Evolutionary conservation across 2,797 vertebrate species (phyloP), one percentile per base, ranked within the genome.

Genomic region (Tolypeutes matacus): DNA sequence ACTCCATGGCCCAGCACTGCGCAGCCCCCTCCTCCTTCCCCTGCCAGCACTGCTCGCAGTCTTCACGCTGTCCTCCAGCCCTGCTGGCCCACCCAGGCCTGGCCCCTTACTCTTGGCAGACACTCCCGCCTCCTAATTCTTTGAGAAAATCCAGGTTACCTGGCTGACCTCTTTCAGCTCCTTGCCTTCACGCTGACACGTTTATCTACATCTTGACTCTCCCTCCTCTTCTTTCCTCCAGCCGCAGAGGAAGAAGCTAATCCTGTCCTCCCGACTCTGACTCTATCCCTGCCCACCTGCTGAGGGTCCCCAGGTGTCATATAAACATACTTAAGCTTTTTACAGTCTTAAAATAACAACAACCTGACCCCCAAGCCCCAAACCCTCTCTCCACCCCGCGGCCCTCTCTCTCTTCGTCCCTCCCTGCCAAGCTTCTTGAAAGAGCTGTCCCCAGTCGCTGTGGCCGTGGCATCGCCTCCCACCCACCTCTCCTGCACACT

Each of bases 401-500:
- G 56, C 27, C 53, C 29, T 4, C 0, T 64, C 72, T 67, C 67
- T 88, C 29, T 23, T 34, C 6, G 25, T n/a, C 18, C 87, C 83
- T 78, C 75, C 78, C 89, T 78, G 42, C 78, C 89, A 27, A 76
- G 31, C 42, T 78, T 93, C 75, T 53, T 56, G 65, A 95, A 96
- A 93, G 89, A 91, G 53, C 53, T 80, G 94, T 87, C 60, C 88
- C 91, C n/a, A 62, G 94, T 73, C 20, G 15, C 60, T 0, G 15
- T 58, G 53, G 51, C 27, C 27, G 0, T 64, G 86, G 84, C 93
- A 58, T 70, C 93, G 60, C 95, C 83, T 95, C 76, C 73, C 12
- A 1, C 7, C 42, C 83, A 64, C 56, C 89, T 86, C 70, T 31
- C 80, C 36, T 2, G 0, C 29, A 2, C 0, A 13, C 80, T 76